Conservation (phyloP, 2,888 invertebrate species). For the Heliconius ismenius region DNA sequence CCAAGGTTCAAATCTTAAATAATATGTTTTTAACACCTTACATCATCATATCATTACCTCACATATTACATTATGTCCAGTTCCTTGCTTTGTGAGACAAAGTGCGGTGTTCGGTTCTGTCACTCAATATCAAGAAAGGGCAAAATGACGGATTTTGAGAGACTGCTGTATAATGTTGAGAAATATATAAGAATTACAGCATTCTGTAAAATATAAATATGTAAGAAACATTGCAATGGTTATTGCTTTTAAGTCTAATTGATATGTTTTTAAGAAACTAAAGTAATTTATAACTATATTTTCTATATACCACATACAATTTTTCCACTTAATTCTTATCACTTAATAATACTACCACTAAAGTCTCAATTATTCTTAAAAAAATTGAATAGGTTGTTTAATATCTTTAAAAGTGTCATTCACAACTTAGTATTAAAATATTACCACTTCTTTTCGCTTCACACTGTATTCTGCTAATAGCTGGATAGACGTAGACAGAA, state of each 20-base stretch:
- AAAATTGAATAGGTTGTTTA: background rate
- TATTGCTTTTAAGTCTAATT: background rate
- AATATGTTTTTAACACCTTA: no score
- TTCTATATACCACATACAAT: background rate
- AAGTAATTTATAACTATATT: background rate
- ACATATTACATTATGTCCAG: background rate
- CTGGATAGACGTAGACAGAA: no score
- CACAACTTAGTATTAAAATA: background rate
- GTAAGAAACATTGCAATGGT: background rate
- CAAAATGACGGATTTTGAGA: no score
- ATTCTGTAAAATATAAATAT: no score
- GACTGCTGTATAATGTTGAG: no score
- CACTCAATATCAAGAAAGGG: background rate
- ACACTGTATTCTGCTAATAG: no score
- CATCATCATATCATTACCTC: background rate
- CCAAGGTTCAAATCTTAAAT: no score
- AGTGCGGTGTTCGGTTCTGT: background rate
- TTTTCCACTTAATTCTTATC: background rate
- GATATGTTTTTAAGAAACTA: background rate
- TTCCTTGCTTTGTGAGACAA: background rate
- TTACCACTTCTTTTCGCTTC: background rate
- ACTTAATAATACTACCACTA: background rate
- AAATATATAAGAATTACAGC: background rate
- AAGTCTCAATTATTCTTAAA: background rate
- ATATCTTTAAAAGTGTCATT: background rate